Base-by-base conservation (phyloP, 1,140 invertebrate genomes). In the Hermetia illucens region DNA sequence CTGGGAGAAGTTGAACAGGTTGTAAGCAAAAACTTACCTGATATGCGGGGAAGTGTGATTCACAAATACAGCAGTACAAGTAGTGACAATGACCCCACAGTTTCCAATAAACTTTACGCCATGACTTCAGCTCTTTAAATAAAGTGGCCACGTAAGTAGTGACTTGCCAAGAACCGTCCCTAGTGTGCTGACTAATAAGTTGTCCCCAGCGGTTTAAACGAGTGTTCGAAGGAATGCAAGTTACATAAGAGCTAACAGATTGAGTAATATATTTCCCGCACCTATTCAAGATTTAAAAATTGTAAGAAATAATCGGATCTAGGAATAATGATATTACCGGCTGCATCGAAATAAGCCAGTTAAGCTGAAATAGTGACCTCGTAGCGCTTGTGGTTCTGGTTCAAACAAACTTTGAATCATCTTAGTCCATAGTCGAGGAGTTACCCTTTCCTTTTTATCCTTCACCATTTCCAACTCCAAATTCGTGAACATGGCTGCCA, bases 51-150 rank as follows among this genome's bases (percentile, higher is more conserved):
- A 87, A 89, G 50, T 77, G 76, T 15, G 66, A 70, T 45, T 79
- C 74, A 48, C 85, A 90, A 1, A 71, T 69, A 21, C 68, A 69
- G 48, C 86, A 90, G 36, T 72, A 74, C 6, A 88, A 58, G 59
- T 82, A 87, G 59, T 90, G 84, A 42, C 79, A 79, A 49, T 85
- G 75, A 0, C 83, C 84, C 89, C 89, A 94, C 9, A 94, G 60
- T 36, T 81, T 72, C 90, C 90, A 95, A 62, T 93, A 94, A 1
- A 92, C 85, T 52, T 79, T 81, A 1, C 85, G 65, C 90, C 90
- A 94, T 1, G 77, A 78, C 43, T 82, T 81, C 22, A 90, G 63
- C 45, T 86, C 77, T 6, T 71, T 71, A 49, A 82, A 78, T 15
- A 92, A 58, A 42, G 74, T 70, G 8, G 76, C 53, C 6, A 94